These are phyloP conservation scores for Nasonovia ribisnigri DNA, from an alignment of 2,888 invertebrate genomes.

Conservation along the genomic window DNA sequence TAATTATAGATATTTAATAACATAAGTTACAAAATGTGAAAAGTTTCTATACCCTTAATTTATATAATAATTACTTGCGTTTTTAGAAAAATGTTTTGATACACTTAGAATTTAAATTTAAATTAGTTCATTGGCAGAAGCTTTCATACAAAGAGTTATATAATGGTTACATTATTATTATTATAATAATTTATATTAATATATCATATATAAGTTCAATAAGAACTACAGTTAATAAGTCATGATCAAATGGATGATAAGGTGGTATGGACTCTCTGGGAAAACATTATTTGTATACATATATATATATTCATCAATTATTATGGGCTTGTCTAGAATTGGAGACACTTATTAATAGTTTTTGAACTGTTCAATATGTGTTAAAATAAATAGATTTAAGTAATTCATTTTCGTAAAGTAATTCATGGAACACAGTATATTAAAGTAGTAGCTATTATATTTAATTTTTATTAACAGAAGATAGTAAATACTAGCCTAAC, in stretches of 20 bases:
- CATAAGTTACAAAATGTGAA: neutral
- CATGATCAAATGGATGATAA: neutral
- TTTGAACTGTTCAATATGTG: neutral
- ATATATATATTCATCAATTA: neutral
- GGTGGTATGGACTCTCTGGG: neutral
- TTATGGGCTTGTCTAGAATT: neutral
- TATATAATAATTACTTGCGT: conserved; percentile 26
- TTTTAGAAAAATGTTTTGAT: neutral
- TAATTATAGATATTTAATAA: neutral
- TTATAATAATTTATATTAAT: conserved; percentile 24
- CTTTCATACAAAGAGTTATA: conserved; percentile 30
- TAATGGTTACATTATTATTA: conserved; percentile 36
- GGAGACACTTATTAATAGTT: neutral
- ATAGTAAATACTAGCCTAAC: neutral
- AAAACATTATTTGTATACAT: conserved; percentile 9
- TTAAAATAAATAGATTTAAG: conserved; percentile 47
- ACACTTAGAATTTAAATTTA: neutral
- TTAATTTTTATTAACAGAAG: neutral
- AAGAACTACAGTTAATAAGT: conserved; percentile 35
- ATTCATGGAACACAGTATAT: conserved; percentile 40
- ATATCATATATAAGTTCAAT: conserved; percentile 12
- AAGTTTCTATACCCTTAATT: conserved; percentile 1
- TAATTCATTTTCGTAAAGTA: neutral
- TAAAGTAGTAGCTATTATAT: conserved; percentile 15
- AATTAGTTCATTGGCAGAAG: conserved; percentile 18